Evolutionary conservation across 2,113 vertebrate species (phyloP).

Genomic region (Sminthopsis crassicaudata): DNA sequence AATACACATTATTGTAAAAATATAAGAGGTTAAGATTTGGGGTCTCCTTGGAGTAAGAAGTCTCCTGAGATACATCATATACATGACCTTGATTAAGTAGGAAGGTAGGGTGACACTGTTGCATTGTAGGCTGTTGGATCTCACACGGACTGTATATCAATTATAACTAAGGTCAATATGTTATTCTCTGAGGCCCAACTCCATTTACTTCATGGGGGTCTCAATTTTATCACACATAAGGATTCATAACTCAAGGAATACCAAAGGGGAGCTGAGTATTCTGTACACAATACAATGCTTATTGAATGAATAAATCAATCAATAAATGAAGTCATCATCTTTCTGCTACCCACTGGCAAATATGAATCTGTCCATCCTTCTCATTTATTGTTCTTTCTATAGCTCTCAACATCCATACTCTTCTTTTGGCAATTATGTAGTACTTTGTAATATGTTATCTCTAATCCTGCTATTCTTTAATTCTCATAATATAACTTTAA

Average conservation of each 20-base stretch:
- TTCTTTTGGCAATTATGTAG: background rate
- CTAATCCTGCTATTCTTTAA: background rate
- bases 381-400: background rate
- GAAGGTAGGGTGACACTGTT: background rate
- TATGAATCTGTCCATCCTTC: background rate
- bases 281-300: background rate
- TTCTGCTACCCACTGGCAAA: background rate
- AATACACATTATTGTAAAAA: background rate
- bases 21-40: background rate
- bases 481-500: background rate
- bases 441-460: background rate
- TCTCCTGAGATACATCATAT: background rate
- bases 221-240: background rate
- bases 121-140: background rate
- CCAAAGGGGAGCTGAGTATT: background rate
- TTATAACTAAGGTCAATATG: background rate
- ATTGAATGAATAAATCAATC: background rate
- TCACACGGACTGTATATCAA: background rate
- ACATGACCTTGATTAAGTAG: background rate
- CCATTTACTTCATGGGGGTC: background rate
- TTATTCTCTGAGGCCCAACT: background rate
- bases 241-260: background rate
- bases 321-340: background rate
- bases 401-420: background rate
- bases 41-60: background rate